Conservation (phyloP, 2,888 invertebrate genomes). For the Rhamnusium bicolor region DNA sequence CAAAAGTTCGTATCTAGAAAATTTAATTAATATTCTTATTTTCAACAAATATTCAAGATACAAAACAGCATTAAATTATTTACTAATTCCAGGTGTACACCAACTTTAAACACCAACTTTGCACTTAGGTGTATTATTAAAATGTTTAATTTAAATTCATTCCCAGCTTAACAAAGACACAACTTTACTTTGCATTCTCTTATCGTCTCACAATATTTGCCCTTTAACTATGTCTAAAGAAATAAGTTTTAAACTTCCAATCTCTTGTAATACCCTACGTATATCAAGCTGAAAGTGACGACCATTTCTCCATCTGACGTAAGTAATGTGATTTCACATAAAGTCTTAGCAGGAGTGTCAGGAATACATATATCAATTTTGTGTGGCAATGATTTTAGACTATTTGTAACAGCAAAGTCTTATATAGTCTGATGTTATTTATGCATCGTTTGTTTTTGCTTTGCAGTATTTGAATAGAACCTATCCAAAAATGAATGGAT, state of each 20-base stretch:
- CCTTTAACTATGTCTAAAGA: constrained; percentile 29
- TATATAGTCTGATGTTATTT: not conserved
- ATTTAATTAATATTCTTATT: not conserved
- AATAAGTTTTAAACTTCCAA: constrained; percentile 32
- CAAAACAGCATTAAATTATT: not conserved
- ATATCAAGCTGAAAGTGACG: constrained; percentile 31
- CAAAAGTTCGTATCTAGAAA: not conserved
- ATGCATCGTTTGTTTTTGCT: not conserved
- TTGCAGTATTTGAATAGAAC: too few relatives aligned
- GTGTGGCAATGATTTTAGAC: not conserved
- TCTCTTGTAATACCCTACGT: constrained; percentile 35
- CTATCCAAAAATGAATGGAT: too few relatives aligned
- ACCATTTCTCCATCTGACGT: constrained; percentile 35
- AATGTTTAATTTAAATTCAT: constrained; percentile 22
- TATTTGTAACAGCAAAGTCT: not conserved
- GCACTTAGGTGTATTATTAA: not conserved
- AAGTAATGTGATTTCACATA: constrained; percentile 35
- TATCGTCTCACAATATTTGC: constrained; percentile 31
- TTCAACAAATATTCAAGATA: not conserved
- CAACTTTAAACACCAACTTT: not conserved
- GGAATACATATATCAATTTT: constrained; percentile 35
- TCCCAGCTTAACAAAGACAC: constrained; percentile 28
- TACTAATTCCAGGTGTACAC: not conserved
- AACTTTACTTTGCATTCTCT: not conserved
- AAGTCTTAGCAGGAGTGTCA: constrained; percentile 34